Evolutionary conservation across 1,140 invertebrate genomes (phyloP), one percentile per base, ranked within the genome.

Genomic region (Metopolophium dirhodum): DNA sequence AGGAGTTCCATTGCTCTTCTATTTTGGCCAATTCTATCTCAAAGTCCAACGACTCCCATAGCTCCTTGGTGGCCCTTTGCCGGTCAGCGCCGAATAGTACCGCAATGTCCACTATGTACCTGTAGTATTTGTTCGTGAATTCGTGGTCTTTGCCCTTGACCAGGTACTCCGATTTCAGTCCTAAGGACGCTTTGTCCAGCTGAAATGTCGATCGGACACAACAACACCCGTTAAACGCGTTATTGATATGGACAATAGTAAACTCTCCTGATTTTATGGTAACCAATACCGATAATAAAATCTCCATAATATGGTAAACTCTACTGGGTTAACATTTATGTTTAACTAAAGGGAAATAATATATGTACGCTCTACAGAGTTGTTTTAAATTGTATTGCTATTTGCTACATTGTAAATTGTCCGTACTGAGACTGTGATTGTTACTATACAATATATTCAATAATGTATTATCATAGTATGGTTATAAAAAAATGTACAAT

Each of bases 11-110:
- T 89, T 98, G 96, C 95, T 99, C 97, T 95, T 99, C 98, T 94
- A 98, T 98, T 98, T 99, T 99, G 35, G 98, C 98, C 68, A 99
- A 96, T 94, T 97, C 96, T 30, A 98, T 98, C 96, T 99, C 99
- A 94, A 99, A 99, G 30, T 97, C 95, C 2, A 99, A 96, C 0
- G 98, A 98, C 90, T 98, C 97, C 41, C 96, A 96, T 82, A 99
- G 96, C 94, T 99, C 98, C 18, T 95, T 95, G 93, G 96, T 95
- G 1, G 98, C 98, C 30, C 95, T 95, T 0, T 95, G 95, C 94
- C 95, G 96, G 45, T 99, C 95, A 11, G 98, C 98, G 30, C 99
- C 99, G 57, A 99, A 96, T 4, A 99, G 96, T 0, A 97, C 96
- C 1, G 99, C 98, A 89, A 99, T 97, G 94, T 98, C 97, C 0